Percentiles rank a stretch among this genome's conserved stretches.
phyloP scores from a whole-genome alignment of 2,888 invertebrate species.

The Agapostemon virescens region DNA sequence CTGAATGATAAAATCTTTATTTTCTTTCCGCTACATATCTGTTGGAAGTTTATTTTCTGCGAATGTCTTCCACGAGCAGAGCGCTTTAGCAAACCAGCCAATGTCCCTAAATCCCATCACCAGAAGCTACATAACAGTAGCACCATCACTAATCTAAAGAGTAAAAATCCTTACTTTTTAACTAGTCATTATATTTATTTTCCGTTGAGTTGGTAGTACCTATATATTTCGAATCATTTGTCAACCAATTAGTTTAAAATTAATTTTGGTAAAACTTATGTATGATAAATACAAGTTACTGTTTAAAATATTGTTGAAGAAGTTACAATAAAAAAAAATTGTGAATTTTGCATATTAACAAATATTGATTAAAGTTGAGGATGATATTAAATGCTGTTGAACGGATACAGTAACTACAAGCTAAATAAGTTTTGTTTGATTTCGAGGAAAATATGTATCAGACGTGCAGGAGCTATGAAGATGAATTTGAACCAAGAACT shows the following conservation, averaged over 20 bases:
- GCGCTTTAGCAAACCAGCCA: too few species aligned
- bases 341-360: background rate
- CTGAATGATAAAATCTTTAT: too few species aligned
- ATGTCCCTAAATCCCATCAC: too few species aligned
- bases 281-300: background rate
- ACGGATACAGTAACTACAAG: background rate
- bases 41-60: too few species aligned
- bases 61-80: too few species aligned
- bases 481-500: constrained; percentile 74
- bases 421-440: constrained; percentile 18
- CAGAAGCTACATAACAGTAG: too few species aligned
- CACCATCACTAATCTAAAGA: too few species aligned
- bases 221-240: constrained; percentile 38
- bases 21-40: too few species aligned
- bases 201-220: constrained; percentile 25
- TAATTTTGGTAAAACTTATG: constrained; percentile 14
- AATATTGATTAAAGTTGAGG: background rate
- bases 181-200: too few species aligned
- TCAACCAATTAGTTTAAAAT: constrained; percentile 35
- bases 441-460: constrained; percentile 49
- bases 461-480: constrained; percentile 59
- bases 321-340: background rate
- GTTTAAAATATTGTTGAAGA: background rate
- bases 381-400: constrained; percentile 10
- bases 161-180: too few species aligned